Base-by-base conservation (phyloP, 2,888 invertebrate genomes). In the Malachius bipustulatus region DNA sequence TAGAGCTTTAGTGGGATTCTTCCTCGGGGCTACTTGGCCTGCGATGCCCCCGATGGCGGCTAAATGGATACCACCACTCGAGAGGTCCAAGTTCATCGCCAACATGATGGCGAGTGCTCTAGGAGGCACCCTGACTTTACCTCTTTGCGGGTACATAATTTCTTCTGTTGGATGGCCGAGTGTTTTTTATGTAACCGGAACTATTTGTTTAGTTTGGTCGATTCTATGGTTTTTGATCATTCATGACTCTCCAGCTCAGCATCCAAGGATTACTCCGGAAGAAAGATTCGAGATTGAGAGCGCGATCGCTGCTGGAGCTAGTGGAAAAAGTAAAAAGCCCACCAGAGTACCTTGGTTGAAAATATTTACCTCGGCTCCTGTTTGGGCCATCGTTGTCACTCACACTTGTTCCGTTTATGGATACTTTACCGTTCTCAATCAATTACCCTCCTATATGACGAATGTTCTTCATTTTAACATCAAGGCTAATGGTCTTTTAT, bases 51-150 rank as follows among this genome's bases (percentile, higher is more conserved):
- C 89, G 3, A 79, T 96, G 73, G 88, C 89, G 26, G 85, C 90
- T 4, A 79, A 81, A 43, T 96, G 94, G 94, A 85, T 93, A 39
- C 93, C 93, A 4, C 91, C 91, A 8, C 74, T 82, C 70, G 93
- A 96, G 58, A 74, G 93, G 45, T 87, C 89, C 28, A 88, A 89
- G 60, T 85, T 94, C 60, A 85, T 91, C 60, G 82, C 90, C 4
- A 83, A 88, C 53, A 85, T 88, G 82, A 84, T 87, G 83, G 85
- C 91, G 4, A 85, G 89, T 13, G 84, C 89, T 4, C 68, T 94
- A 49, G 94, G 94, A 11, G 93, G 90, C 14, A 89, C 93, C 4
- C 66, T 90, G 28, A 87, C 88, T 0, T 81, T 90, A 77, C 90
- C 90, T 0, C 70, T 89, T 42, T 82, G 85, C 49, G 88, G 89